phyloP scores from a whole-genome alignment of 2,113 vertebrate species.

The Bothrops jararaca region DNA sequence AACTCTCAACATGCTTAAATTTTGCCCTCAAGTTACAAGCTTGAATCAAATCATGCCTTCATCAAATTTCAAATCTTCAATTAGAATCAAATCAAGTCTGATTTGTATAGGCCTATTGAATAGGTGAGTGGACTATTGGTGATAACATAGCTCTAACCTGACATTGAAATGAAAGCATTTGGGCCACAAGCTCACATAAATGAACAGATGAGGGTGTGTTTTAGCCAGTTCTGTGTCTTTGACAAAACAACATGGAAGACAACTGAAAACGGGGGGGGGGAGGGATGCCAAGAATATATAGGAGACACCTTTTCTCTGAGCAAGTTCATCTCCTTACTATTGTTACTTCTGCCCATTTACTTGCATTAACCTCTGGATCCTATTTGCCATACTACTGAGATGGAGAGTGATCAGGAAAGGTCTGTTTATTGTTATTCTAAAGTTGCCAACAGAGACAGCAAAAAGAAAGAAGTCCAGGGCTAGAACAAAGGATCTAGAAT shows the following conservation, averaged over 20 bases:
- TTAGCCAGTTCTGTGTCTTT: not conserved
- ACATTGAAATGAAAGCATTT: not conserved
- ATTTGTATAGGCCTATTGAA: not conserved
- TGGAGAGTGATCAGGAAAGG: not conserved
- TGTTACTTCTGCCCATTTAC: not conserved
- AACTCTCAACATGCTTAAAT: not conserved
- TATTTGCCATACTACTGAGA: not conserved
- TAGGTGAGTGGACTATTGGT: not conserved
- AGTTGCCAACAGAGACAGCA: not conserved
- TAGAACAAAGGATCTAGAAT: not conserved
- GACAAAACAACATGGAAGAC: not conserved
- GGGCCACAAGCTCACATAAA: not conserved
- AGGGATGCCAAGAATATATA: not conserved
- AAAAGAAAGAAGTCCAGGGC: not conserved
- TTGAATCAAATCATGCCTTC: not conserved
- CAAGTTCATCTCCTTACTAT: not conserved
- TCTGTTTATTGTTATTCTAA: not conserved
- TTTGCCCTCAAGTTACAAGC: not conserved
- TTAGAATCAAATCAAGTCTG: not conserved
- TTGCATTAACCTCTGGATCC: not conserved
- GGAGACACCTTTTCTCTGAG: not conserved
- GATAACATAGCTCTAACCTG: not conserved
- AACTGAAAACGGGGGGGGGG: not conserved
- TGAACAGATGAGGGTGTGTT: not conserved
- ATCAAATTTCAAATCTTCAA: not conserved